Percentiles rank a stretch among this genome's conserved stretches.
These are phyloP conservation scores for Hyperopisus bebe DNA, from an alignment of 2,113 vertebrate genomes.

Conservation along the genomic window DNA sequence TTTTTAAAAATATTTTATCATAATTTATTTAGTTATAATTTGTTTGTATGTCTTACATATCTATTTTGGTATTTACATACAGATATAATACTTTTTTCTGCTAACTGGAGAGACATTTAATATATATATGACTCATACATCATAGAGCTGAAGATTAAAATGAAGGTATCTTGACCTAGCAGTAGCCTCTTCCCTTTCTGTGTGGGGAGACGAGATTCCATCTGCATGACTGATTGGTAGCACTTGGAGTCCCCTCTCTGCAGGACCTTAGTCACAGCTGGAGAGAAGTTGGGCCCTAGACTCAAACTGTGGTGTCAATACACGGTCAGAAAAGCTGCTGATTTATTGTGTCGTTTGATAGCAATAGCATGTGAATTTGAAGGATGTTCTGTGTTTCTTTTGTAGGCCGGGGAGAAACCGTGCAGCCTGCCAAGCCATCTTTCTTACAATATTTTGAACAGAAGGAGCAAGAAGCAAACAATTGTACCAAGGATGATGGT, in stretches of 20 bases:
- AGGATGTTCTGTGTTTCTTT: slow-evolving; percentile 29
- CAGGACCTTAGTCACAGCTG: not conserved
- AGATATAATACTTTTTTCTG: not conserved
- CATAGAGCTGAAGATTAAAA: not conserved
- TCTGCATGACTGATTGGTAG: not conserved
- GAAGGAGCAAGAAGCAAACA: slow-evolving; percentile 84
- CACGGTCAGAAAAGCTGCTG: not conserved
- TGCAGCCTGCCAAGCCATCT: slow-evolving; percentile 80
- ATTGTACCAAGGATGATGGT: slow-evolving; percentile 59
- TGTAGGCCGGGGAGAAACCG: slow-evolving; percentile 78
- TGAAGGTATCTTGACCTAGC: not conserved
- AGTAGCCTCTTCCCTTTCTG: not conserved
- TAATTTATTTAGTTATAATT: not conserved
- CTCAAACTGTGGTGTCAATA: not conserved
- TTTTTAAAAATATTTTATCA: too few species aligned
- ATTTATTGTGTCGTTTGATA: not conserved
- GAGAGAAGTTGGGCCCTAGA: not conserved
- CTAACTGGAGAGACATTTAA: not conserved
- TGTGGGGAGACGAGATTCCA: not conserved
- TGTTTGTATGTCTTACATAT: too few species aligned
- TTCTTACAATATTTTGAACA: slow-evolving; percentile 97
- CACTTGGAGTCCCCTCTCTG: not conserved
- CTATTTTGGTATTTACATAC: not conserved
- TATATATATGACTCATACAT: not conserved
- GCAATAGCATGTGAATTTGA: not conserved